Percentiles rank a stretch among this genome's conserved stretches.
phyloP scores from a whole-genome alignment of 2,888 invertebrate genomes.

The Campoletis raptor region DNA sequence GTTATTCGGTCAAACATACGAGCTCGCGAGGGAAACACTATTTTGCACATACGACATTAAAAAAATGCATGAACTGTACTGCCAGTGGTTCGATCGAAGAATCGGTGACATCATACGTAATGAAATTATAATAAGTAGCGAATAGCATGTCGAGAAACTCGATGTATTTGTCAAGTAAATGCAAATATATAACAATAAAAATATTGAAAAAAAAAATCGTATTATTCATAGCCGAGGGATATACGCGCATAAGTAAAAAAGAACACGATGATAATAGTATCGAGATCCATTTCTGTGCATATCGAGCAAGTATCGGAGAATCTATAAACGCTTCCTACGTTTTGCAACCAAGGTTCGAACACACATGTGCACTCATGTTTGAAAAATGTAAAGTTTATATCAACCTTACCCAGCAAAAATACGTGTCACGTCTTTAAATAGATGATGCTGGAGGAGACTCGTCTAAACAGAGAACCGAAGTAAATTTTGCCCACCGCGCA shows the following conservation, averaged over 20 bases:
- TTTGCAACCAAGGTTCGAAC: slow-evolving; percentile 46
- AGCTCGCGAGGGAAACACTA: slow-evolving; percentile 22
- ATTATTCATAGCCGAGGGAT: background rate
- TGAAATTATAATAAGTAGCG: slow-evolving; percentile 55
- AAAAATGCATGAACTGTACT: slow-evolving; percentile 27
- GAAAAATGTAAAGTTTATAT: slow-evolving; percentile 65
- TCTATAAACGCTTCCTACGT: slow-evolving; percentile 41
- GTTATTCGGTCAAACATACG: slow-evolving; percentile 28
- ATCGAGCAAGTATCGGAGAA: slow-evolving; percentile 6
- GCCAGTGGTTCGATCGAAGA: slow-evolving; percentile 51
- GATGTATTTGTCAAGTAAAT: slow-evolving; percentile 28
- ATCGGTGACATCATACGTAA: slow-evolving; percentile 55
- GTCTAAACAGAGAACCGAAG: slow-evolving; percentile 45
- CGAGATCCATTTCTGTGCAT: background rate
- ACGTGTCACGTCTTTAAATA: slow-evolving; percentile 66
- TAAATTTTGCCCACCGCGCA: slow-evolving; percentile 23
- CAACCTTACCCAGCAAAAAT: slow-evolving; percentile 42
- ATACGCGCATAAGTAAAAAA: slow-evolving; percentile 18
- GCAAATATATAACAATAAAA: background rate
- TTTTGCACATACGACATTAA: slow-evolving; percentile 22
- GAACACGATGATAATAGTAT: slow-evolving; percentile 23
- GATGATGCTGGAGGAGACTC: slow-evolving; percentile 55
- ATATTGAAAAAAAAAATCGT: background rate
- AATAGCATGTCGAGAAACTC: background rate
- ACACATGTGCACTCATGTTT: slow-evolving; percentile 51